A percentile compares a stretch with the other conserved stretches of the same genome.
These are phyloP conservation scores for Gymnodraco acuticeps DNA, from an alignment of 2,797 vertebrate species.

Conservation along the genomic window DNA sequence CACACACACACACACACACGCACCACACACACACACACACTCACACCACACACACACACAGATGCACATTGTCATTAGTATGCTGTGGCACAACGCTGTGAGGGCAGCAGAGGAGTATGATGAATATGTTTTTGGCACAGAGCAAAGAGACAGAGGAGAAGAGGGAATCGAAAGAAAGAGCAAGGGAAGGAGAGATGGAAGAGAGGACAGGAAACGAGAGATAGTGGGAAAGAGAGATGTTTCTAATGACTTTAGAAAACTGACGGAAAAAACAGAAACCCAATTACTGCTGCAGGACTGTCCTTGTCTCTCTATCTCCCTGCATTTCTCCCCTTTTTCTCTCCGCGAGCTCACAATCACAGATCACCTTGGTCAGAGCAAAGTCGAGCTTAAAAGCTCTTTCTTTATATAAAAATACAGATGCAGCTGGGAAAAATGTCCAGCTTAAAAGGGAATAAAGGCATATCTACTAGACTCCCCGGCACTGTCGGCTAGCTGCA, in stretches of 20 bases:
- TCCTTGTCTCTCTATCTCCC: slow-evolving; percentile 66
- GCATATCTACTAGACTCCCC: not conserved
- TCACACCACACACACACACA: slow-evolving; percentile 39
- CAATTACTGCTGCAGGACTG: slow-evolving; percentile 68
- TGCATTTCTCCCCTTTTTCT: slow-evolving; percentile 37
- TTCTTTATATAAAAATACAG: slow-evolving; percentile 56
- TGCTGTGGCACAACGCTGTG: slow-evolving; percentile 73
- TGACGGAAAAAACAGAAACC: slow-evolving; percentile 73
- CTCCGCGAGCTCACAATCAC: slow-evolving; percentile 57
- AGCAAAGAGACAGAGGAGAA: slow-evolving; percentile 71
- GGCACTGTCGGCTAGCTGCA: not conserved
- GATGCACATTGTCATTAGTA: slow-evolving; percentile 74
- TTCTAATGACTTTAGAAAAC: slow-evolving; percentile 77
- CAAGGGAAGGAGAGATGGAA: slow-evolving; percentile 58
- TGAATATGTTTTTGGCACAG: slow-evolving; percentile 83
- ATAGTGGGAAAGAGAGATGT: slow-evolving; percentile 45
- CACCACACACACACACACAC: slow-evolving; percentile 29
- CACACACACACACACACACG: slow-evolving; percentile 22
- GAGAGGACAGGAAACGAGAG: slow-evolving; percentile 43
- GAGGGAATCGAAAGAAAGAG: slow-evolving; percentile 71
- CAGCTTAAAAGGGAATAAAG: not conserved
- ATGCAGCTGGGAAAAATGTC: slow-evolving; percentile 46
- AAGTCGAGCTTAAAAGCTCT: slow-evolving; percentile 65
- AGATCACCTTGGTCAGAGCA: slow-evolving; percentile 71
- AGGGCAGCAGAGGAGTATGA: slow-evolving; percentile 81